These are phyloP conservation scores for Pseudococcus longispinus DNA, from an alignment of 2,888 invertebrate genomes.

Conservation along the genomic window DNA sequence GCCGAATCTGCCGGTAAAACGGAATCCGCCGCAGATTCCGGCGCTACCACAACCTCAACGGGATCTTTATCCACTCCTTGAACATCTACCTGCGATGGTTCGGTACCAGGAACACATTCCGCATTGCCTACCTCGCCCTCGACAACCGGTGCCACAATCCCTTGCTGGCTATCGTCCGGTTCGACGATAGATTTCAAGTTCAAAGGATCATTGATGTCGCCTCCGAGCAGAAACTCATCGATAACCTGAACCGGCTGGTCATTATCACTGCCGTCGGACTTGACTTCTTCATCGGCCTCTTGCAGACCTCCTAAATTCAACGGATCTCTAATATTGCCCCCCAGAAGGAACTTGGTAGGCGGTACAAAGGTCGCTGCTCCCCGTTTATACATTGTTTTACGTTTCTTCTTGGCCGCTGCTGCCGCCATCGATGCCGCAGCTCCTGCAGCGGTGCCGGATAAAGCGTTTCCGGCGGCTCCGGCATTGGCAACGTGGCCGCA, in stretches of 20 bases:
- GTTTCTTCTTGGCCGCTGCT: slow-evolving; percentile 36
- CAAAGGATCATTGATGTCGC: slow-evolving; percentile 92
- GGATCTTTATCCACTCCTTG: background rate
- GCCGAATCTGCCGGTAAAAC: background rate
- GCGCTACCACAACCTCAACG: background rate
- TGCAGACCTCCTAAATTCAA: slow-evolving; percentile 89
- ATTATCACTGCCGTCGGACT: background rate
- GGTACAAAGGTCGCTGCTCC: slow-evolving; percentile 65
- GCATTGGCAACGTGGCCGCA: background rate
- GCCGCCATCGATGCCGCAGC: background rate
- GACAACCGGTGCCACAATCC: too few relatives aligned
- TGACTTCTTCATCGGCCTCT: slow-evolving; percentile 61
- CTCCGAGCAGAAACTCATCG: slow-evolving; percentile 79
- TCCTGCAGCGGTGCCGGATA: background rate
- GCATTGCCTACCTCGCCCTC: too few relatives aligned
- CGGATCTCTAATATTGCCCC: slow-evolving; percentile 95
- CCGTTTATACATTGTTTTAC: slow-evolving; percentile 22
- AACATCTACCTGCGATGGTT: background rate
- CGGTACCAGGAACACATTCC: background rate
- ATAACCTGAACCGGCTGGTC: background rate
- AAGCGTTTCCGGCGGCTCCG: background rate
- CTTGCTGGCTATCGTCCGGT: too few relatives aligned
- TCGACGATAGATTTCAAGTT: slow-evolving; percentile 78
- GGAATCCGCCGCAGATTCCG: background rate
- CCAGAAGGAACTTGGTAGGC: slow-evolving; percentile 91